A percentile compares a stretch with the other conserved stretches of the same genome.
These are phyloP conservation scores for Conus betulinus DNA, from an alignment of 1,140 invertebrate genomes.

Conservation along the genomic window DNA sequence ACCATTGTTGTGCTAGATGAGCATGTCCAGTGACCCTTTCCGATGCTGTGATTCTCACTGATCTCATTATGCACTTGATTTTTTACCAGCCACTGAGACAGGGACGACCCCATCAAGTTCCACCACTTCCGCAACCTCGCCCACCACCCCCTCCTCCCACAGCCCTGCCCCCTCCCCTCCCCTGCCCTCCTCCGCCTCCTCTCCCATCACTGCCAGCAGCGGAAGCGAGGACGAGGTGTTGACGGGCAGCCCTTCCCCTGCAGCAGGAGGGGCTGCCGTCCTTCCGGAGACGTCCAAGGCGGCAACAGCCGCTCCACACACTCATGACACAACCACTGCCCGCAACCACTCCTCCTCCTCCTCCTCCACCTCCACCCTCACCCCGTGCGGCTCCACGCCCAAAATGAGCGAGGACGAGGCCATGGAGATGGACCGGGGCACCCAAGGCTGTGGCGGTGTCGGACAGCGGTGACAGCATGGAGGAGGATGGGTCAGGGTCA, in stretches of 20 bases:
- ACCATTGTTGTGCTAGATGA: too few species aligned
- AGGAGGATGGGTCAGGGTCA: background rate
- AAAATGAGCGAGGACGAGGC: background rate
- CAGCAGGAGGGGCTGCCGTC: too few species aligned
- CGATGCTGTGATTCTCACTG: too few species aligned
- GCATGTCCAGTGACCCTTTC: too few species aligned
- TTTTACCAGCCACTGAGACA: background rate
- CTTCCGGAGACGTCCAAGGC: background rate
- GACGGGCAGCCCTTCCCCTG: background rate
- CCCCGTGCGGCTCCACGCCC: conserved; percentile 17
- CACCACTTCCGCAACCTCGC: background rate
- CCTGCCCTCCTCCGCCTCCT: conserved; percentile 4
- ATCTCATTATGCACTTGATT: too few species aligned
- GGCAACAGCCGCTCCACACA: background rate
- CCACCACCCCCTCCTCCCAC: background rate
- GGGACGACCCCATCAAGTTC: background rate
- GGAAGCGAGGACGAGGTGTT: background rate
- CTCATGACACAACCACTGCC: background rate
- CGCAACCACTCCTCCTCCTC: conserved; percentile 28
- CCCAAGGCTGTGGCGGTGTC: background rate
- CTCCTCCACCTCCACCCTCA: conserved; percentile 31
- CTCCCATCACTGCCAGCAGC: background rate
- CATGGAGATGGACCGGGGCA: background rate
- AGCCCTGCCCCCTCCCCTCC: background rate
- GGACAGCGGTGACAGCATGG: conserved; percentile 20